Evolutionary conservation across 2,113 vertebrate genomes (phyloP).

Genomic region (Pterocles burchelli): DNA sequence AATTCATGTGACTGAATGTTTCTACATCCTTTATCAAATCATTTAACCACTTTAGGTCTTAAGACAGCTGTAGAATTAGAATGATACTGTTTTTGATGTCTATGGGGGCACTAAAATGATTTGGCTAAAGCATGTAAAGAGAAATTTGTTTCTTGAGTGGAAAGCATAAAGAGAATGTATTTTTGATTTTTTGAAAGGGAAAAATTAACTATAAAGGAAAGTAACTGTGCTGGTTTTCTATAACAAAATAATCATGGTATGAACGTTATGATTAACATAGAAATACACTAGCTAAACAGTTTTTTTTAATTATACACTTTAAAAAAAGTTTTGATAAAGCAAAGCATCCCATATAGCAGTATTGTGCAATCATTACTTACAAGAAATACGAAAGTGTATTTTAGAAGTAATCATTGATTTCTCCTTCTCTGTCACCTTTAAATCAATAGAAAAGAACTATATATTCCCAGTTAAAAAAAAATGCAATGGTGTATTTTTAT

Average conservation of each 20-base stretch:
- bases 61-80: not conserved
- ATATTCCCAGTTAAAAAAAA: not conserved
- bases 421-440: not conserved
- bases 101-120: not conserved
- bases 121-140: not conserved
- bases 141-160: not conserved
- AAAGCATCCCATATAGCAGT: not conserved
- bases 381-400: not conserved
- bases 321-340: not conserved
- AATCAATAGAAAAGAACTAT: not conserved
- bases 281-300: not conserved
- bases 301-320: not conserved
- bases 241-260: not conserved
- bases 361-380: not conserved
- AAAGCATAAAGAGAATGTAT: not conserved
- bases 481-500: not conserved
- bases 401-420: not conserved
- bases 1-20: constrained; percentile 10
- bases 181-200: not conserved
- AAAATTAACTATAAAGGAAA: not conserved
- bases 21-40: not conserved
- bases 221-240: not conserved
- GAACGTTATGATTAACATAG: not conserved
- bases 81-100: not conserved
- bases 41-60: not conserved